These are phyloP conservation scores for Alosa sapidissima DNA, from an alignment of 2,797 vertebrate genomes.

Conservation along the genomic window DNA sequence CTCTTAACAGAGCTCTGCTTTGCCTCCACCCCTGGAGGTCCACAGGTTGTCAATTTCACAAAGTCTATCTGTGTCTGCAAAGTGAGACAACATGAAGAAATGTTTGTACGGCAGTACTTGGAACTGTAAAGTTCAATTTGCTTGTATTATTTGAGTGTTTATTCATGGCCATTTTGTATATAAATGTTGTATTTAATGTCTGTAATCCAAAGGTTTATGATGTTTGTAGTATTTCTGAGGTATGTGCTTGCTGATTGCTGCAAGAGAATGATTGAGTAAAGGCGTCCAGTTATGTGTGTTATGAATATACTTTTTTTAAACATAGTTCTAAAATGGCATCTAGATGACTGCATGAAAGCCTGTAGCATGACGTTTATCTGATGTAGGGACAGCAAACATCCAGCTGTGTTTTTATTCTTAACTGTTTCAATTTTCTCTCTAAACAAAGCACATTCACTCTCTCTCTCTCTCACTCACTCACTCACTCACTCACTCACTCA, in stretches of 20 bases:
- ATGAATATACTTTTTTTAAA: background rate
- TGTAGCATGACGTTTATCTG: background rate
- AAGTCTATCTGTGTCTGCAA: no score
- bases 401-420: background rate
- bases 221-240: background rate
- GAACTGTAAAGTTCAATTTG: no score
- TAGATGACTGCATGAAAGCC: background rate
- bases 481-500: background rate
- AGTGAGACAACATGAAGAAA: no score
- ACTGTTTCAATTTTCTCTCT: background rate
- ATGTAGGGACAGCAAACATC: background rate
- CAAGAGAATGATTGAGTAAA: no score
- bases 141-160: no score
- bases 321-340: background rate
- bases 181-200: background rate
- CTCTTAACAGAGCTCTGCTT: no score
- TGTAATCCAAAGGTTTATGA: constrained; percentile 24
- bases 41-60: no score
- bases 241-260: no score
- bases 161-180: background rate
- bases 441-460: background rate
- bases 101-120: no score
- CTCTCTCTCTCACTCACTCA: background rate
- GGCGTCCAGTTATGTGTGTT: background rate
- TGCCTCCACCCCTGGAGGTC: no score